phyloP scores from a whole-genome alignment of 2,888 invertebrate genomes.

The Andrena fulva region DNA sequence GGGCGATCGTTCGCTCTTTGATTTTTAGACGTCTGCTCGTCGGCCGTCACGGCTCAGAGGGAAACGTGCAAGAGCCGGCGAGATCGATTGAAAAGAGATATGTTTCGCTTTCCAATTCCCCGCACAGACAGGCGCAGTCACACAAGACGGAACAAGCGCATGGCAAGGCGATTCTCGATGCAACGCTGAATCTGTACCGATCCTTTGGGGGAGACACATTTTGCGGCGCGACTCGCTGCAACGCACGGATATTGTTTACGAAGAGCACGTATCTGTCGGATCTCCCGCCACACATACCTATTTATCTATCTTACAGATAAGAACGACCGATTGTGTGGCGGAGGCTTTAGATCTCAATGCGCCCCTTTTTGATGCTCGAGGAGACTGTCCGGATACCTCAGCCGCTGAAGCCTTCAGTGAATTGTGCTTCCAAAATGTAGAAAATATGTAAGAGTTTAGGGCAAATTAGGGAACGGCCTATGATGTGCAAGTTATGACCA shows the following conservation, averaged over 20 bases:
- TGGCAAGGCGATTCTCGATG: neutral
- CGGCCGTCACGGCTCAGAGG: conserved; percentile 3
- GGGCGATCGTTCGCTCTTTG: conserved; percentile 47
- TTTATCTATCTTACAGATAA: neutral
- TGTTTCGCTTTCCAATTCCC: conserved; percentile 26
- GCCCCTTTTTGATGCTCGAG: too few species aligned
- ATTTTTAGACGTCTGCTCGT: conserved; percentile 53
- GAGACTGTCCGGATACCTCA: too few species aligned
- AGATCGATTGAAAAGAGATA: conserved; percentile 45
- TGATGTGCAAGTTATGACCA: too few species aligned
- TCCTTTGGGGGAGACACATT: neutral
- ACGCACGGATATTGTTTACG: conserved; percentile 10
- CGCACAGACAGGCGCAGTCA: neutral
- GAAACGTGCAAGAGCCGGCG: conserved; percentile 9
- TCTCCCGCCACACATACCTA: neutral
- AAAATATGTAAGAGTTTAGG: too few species aligned
- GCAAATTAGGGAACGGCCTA: too few species aligned
- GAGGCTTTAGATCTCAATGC: too few species aligned
- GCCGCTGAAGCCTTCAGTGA: too few species aligned
- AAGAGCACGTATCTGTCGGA: neutral
- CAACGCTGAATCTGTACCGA: neutral
- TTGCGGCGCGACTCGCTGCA: neutral
- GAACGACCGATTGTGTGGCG: neutral
- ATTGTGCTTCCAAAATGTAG: too few species aligned
- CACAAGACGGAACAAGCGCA: neutral